These are phyloP conservation scores for Amphipoea oculea DNA, from an alignment of 2,888 invertebrate species.

Conservation along the genomic window DNA sequence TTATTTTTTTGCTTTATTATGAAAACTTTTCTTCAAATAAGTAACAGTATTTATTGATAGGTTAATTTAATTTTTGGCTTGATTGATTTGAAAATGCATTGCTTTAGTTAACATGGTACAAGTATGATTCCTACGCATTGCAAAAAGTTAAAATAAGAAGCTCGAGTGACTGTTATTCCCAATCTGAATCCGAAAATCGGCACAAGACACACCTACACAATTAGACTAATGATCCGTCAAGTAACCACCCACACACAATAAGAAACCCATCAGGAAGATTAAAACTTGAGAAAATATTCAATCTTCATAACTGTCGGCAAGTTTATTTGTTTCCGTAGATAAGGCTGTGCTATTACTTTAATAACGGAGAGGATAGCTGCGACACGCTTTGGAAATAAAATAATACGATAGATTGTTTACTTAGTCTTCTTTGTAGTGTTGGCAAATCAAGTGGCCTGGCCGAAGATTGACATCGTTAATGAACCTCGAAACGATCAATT, in stretches of 20 bases:
- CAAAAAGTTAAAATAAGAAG: neutral
- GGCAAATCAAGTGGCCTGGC: conserved; percentile 5
- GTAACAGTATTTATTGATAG: too few relatives aligned
- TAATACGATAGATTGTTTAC: conserved; percentile 43
- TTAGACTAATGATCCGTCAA: conserved; percentile 9
- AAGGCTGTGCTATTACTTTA: conserved; percentile 31
- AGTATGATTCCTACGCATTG: neutral
- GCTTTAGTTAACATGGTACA: neutral
- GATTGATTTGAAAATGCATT: neutral
- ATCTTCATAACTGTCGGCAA: conserved; percentile 62
- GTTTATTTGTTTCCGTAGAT: conserved; percentile 51
- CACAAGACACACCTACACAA: neutral
- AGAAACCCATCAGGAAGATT: conserved; percentile 23
- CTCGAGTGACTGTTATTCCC: too few relatives aligned
- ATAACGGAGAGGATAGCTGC: conserved; percentile 12
- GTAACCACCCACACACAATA: neutral
- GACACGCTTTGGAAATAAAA: conserved; percentile 50
- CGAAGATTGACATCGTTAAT: neutral
- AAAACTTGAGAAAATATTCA: conserved; percentile 40
- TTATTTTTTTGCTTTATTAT: too few relatives aligned
- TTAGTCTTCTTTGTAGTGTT: conserved; percentile 12
- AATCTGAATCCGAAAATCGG: neutral
- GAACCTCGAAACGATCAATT: neutral
- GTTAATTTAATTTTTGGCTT: too few relatives aligned
- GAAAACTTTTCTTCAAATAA: too few relatives aligned